Evolutionary conservation across 2,113 vertebrate genomes (phyloP), one percentile per base, ranked within the genome.

Genomic region (Riparia riparia): DNA sequence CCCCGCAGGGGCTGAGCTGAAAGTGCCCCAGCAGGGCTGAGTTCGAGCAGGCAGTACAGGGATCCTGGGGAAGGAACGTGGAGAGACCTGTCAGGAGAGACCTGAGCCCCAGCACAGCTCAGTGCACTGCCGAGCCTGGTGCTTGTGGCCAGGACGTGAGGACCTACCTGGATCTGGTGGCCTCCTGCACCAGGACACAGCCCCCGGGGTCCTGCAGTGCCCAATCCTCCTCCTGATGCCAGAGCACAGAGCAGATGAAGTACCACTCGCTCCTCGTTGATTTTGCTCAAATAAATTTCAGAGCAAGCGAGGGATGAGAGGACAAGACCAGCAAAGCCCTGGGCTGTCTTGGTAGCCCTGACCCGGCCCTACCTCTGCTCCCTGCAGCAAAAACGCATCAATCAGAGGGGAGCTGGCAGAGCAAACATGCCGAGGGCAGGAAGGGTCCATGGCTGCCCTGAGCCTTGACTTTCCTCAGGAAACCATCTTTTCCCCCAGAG

Each of bases 81-180:
- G 49, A 81, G 56, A 82, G 31, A 44, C 42, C 31, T 32, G 9
- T 41, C 58, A 12, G 53, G 50, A 79, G 64, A 57, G 37, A 18
- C 14, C 44, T 87, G 64, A 89, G 53, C 42, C 60, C 49, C 58
- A 45, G 57, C 44, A 54, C 65, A 69, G 50, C 64, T 61, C 41
- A 1, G 19, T 84, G 84, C 53, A 10, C 45, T 1, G 1, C 53
- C 2, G 2, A 54, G 39, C 41, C 31, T 4, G 0, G 3, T 5
- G 3, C 10, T 50, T 34, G 42, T 4, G 1, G 65, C 56, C 12
- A 7, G 68, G 32, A 14, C 2, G 2, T 3, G 42, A 68, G 44
- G 12, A 86, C 14, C 10, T 25, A 26, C 71, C 32, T 32, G 58
- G 41, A 8, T 47, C 16, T 7, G 1, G 29, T 17, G 49, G 11